Percentiles rank a stretch among this genome's conserved stretches.
Conservation (phyloP, 2,797 vertebrate species). For the Falco peregrinus region DNA sequence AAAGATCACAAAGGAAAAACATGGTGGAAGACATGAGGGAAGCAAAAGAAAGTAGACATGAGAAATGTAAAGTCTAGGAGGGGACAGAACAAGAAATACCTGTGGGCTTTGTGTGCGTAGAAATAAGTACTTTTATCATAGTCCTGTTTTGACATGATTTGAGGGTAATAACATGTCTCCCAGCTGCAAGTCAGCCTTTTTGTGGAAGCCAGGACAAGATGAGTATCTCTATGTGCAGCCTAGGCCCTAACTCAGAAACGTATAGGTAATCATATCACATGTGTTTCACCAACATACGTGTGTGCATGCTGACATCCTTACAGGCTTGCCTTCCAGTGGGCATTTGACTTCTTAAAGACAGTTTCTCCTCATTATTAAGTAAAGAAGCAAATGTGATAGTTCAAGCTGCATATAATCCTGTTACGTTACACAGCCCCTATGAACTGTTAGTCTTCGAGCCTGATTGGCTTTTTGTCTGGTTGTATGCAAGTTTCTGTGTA, state of each 20-base stretch:
- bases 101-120: neutral
- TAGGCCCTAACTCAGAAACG: neutral
- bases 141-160: neutral
- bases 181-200: neutral
- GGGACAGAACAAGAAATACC: neutral
- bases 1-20: neutral
- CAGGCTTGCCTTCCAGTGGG: neutral
- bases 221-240: neutral
- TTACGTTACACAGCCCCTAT: neutral
- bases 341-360: neutral
- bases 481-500: neutral
- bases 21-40: neutral
- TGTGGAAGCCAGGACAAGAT: neutral
- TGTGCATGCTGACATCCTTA: too few relatives aligned
- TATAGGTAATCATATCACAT: too few relatives aligned
- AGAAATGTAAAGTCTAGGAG: neutral
- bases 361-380: neutral
- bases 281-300: neutral
- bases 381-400: neutral
- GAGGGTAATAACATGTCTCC: neutral
- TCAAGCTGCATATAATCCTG: neutral
- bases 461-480: neutral
- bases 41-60: neutral
- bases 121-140: neutral
- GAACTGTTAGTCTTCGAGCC: neutral